phyloP scores from a whole-genome alignment of 2,888 invertebrate genomes.

The Melieria crassipennis region DNA sequence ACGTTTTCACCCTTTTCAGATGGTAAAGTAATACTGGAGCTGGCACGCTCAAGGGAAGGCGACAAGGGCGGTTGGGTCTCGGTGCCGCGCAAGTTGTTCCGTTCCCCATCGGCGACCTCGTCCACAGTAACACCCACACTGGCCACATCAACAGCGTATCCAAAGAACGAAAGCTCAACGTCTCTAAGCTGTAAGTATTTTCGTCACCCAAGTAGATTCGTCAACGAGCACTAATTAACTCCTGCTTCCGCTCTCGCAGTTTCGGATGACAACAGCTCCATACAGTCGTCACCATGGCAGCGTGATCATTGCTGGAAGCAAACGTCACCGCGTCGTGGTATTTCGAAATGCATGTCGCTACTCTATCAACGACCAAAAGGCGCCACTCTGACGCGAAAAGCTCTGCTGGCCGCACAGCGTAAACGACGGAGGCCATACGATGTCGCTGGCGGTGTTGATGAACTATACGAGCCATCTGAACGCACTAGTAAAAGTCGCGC shows the following conservation, averaged over 20 bases:
- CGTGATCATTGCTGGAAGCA: slow-evolving; percentile 92
- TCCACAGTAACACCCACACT: slow-evolving; percentile 69
- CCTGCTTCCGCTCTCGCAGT: slow-evolving; percentile 65
- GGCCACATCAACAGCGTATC: slow-evolving; percentile 64
- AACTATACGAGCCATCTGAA: too few species aligned
- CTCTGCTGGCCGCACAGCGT: slow-evolving; percentile 55
- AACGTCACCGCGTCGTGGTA: slow-evolving; percentile 76
- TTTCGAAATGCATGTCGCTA: slow-evolving; percentile 79
- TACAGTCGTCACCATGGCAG: slow-evolving; percentile 91
- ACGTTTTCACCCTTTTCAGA: slow-evolving; percentile 68
- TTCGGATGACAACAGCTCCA: slow-evolving; percentile 90
- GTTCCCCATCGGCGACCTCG: slow-evolving; percentile 77
- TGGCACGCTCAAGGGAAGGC: slow-evolving; percentile 80
- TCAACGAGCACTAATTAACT: not conserved
- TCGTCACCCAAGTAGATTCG: not conserved
- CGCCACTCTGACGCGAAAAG: slow-evolving; percentile 50
- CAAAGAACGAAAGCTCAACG: slow-evolving; percentile 78
- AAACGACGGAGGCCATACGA: slow-evolving; percentile 78
- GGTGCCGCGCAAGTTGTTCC: slow-evolving; percentile 87
- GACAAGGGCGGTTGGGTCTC: slow-evolving; percentile 89
- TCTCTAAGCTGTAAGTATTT: slow-evolving; percentile 78
- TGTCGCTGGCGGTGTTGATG: slow-evolving; percentile 30
- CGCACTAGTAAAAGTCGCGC: not conserved
- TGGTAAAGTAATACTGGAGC: slow-evolving; percentile 90
- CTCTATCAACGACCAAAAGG: slow-evolving; percentile 63